A percentile compares a stretch with the other conserved stretches of the same genome.
These are phyloP conservation scores for Dicrurus megarhynchus DNA, from an alignment of 2,113 vertebrate genomes.

Conservation along the genomic window DNA sequence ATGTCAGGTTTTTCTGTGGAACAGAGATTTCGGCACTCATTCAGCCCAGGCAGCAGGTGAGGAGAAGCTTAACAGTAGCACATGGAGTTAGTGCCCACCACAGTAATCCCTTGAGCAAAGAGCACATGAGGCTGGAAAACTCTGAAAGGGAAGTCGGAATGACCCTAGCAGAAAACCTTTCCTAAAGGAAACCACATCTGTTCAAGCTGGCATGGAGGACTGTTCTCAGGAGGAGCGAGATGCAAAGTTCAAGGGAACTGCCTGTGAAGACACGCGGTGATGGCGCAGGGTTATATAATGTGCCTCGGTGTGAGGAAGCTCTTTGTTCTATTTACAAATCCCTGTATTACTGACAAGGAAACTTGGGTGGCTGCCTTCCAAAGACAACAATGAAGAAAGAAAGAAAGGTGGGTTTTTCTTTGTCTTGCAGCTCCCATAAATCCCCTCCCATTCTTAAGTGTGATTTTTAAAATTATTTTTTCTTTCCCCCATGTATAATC, in stretches of 20 bases:
- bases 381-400: constrained; percentile 41
- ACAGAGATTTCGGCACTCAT: background rate
- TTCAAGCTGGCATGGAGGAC: constrained; percentile 21
- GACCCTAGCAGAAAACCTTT: constrained; percentile 30
- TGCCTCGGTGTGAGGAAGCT: background rate
- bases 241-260: constrained; percentile 21
- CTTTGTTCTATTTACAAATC: constrained; percentile 50
- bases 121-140: constrained; percentile 33
- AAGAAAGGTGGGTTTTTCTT: constrained; percentile 55
- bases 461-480: background rate
- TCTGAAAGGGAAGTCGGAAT: constrained; percentile 44
- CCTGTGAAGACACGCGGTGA: background rate
- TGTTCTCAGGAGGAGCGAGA: constrained; percentile 49
- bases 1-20: constrained; percentile 33
- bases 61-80: constrained; percentile 20
- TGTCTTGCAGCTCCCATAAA: constrained; percentile 33
- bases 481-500: background rate
- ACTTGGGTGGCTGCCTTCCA: constrained; percentile 45
- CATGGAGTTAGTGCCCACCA: background rate
- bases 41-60: constrained; percentile 51
- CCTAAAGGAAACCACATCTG: constrained; percentile 45
- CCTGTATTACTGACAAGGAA: constrained; percentile 30
- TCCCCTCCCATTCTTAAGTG: background rate
- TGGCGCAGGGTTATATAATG: background rate
- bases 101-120: constrained; percentile 46